A percentile compares a stretch with the other conserved stretches of the same genome.
These are phyloP conservation scores for Chloroceryle aenea DNA, from an alignment of 2,113 vertebrate genomes.

Conservation along the genomic window DNA sequence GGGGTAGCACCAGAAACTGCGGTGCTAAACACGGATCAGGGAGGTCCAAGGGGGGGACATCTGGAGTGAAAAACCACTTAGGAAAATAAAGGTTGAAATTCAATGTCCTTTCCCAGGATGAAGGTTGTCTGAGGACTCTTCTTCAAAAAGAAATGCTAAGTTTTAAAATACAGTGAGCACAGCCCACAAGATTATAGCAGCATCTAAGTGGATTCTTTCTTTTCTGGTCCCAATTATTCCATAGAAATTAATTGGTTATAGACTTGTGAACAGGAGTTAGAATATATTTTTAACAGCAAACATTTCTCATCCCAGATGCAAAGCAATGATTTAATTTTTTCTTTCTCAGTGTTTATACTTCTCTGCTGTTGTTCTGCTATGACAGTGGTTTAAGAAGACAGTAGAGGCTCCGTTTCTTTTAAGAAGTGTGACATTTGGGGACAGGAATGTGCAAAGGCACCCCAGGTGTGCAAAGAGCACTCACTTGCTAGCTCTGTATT, in stretches of 20 bases:
- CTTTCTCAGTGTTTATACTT: constrained; percentile 60
- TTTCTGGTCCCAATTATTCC: constrained; percentile 26
- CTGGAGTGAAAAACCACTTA: not conserved
- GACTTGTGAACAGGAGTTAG: constrained; percentile 29
- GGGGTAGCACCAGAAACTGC: not conserved
- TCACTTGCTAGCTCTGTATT: not conserved
- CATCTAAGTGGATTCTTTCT: not conserved
- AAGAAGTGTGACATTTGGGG: constrained; percentile 17
- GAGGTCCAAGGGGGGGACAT: not conserved
- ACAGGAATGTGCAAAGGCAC: constrained; percentile 1
- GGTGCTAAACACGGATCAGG: not conserved
- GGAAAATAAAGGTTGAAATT: not conserved
- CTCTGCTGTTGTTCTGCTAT: constrained; percentile 54
- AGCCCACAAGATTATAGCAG: not conserved
- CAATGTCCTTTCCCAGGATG: not conserved
- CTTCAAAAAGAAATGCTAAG: not conserved
- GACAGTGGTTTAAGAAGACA: constrained; percentile 30
- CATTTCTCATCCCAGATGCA: constrained; percentile 50
- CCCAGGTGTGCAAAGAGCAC: not conserved
- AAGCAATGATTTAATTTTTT: constrained; percentile 53
- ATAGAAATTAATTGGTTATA: constrained; percentile 37
- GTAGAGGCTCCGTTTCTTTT: constrained; percentile 26
- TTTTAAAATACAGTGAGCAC: constrained; percentile 18
- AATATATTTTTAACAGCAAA: constrained; percentile 67
- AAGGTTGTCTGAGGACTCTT: not conserved